Evolutionary conservation across 2,888 invertebrate species (phyloP), one percentile per base, ranked within the genome.

Genomic region (Spatulosminthurus flaviceps): DNA sequence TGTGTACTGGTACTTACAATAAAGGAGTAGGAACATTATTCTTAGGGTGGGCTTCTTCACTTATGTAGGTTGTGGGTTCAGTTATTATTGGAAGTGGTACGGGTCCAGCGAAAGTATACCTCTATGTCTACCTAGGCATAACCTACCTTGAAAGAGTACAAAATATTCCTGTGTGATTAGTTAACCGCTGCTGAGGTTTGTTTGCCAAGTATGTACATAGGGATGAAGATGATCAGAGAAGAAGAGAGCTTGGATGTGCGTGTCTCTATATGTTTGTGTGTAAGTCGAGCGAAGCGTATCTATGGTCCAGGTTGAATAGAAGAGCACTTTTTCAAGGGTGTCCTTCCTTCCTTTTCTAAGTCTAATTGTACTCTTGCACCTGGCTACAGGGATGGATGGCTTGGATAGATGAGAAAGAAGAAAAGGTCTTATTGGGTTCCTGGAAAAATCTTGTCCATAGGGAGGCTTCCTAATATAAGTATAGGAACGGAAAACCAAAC

Each of bases 361-460:
- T 76, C 76, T 76, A 76, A 76, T 76, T 76, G 76, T 76, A 42
- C 67, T 76, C 76, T 76, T 76, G 76, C 76, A 76, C 76, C 76
- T 76, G 76, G 76, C 76, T 76, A 26, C 66, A 76, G 76, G 76
- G 67, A 76, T 69, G 76, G 76, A 76, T 70, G 51, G 73, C 51
- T n/a, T 78, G 66, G 64, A 72, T 60, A 64, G 78, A 78, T 70
- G 78, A 61, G 61, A 78, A 78, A 78, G 79, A 74, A 73, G 74
- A 66, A 75, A 79, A 79, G 79, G 71, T 69, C 69, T 71, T 76
- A 75, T 79, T 77, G 80, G 72, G 79, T 79, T 79, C 72, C 72
- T 71, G 71, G 80, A 80, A 77, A 80, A 80, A 80, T 79, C 79
- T 73, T 73, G 69, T 66, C 74, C 67, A 69, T 74, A 67, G 74